phyloP scores from a whole-genome alignment of 2,113 vertebrate species.

The Pipra filicauda region DNA sequence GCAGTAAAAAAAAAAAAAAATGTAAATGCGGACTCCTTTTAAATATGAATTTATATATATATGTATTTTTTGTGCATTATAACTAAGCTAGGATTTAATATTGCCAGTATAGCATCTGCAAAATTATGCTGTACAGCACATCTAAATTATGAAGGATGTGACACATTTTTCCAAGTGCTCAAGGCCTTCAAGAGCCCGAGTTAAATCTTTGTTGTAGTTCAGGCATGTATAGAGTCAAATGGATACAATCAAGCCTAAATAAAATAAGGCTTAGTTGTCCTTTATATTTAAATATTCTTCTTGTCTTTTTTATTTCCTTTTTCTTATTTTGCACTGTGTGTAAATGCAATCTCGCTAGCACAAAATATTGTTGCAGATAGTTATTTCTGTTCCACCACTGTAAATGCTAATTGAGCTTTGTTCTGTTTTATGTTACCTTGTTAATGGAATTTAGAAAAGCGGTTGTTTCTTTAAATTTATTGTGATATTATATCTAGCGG shows the following conservation, averaged over 20 bases:
- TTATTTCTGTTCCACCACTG: conserved; percentile 89
- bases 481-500: conserved; percentile 99
- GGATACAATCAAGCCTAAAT: conserved; percentile 81
- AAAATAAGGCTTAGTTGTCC: conserved; percentile 90
- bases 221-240: conserved; percentile 75
- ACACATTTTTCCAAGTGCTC: conserved; percentile 66
- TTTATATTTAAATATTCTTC: conserved; percentile 89
- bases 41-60: conserved; percentile 84
- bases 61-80: conserved; percentile 83
- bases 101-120: conserved; percentile 74
- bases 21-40: conserved; percentile 79
- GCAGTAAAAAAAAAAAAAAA: conserved; percentile 68
- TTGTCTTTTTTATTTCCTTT: conserved; percentile 80
- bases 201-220: conserved; percentile 73
- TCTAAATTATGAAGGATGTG: conserved; percentile 71
- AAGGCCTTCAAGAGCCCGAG: conserved; percentile 75
- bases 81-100: conserved; percentile 77
- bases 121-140: conserved; percentile 65
- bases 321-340: conserved; percentile 97
- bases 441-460: conserved; percentile 90
- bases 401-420: conserved; percentile 89
- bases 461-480: conserved; percentile 92
- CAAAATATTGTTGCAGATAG: conserved; percentile 94
- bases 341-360: conserved; percentile 99
- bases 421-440: conserved; percentile 89